Evolutionary conservation across 2,888 invertebrate genomes (phyloP).

Genomic region (Chouioia cunea): DNA sequence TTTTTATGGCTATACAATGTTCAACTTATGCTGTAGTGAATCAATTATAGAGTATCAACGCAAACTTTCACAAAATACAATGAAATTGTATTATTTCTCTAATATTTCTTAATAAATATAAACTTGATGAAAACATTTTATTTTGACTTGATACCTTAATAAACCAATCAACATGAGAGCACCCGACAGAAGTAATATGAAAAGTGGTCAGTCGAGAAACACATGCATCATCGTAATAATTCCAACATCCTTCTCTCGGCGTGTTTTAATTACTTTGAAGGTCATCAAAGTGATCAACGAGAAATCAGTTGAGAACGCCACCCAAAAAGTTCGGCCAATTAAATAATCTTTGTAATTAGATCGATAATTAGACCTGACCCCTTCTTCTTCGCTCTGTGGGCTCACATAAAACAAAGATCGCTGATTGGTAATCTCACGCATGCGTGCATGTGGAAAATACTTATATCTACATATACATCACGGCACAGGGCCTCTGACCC

Average conservation of each 20-base stretch:
- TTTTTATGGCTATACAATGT: no score
- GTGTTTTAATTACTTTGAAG: neutral
- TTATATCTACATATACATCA: constrained; percentile 61
- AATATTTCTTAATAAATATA: no score
- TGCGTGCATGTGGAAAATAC: constrained; percentile 60
- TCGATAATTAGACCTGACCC: constrained; percentile 35
- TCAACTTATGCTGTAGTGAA: no score
- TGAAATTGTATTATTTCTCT: no score
- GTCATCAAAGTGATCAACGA: constrained; percentile 15
- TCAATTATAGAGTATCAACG: no score
- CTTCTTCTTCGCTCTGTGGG: neutral
- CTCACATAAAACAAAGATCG: constrained; percentile 19
- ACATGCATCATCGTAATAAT: neutral
- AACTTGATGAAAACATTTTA: no score
- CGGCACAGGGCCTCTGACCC: constrained; percentile 62
- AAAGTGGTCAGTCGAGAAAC: neutral
- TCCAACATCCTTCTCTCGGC: neutral
- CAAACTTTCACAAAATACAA: no score
- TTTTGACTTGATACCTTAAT: no score
- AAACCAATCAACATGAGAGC: neutral
- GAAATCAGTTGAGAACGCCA: neutral
- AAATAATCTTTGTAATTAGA: constrained; percentile 43
- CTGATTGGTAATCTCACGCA: constrained; percentile 51
- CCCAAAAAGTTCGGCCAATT: constrained; percentile 27
- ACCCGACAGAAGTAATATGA: neutral